Evolutionary conservation across 2,797 vertebrate species (phyloP).

Genomic region (Centropyge bicolor): DNA sequence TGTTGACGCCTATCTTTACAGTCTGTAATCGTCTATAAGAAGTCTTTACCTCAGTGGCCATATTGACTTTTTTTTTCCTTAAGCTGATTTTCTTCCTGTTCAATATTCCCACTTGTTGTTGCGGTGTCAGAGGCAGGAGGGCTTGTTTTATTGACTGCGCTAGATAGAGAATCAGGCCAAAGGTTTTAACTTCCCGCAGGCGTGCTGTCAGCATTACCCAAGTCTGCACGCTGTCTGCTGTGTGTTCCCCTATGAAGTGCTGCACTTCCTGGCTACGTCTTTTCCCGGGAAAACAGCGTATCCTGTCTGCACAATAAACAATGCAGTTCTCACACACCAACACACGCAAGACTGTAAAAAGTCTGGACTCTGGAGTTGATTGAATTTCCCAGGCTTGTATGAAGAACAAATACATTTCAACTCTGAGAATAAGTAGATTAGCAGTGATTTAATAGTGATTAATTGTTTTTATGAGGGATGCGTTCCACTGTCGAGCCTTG

Average conservation of each 20-base stretch:
- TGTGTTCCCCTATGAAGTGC: slow-evolving; percentile 66
- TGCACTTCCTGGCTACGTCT: slow-evolving; percentile 82
- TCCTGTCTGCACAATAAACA: slow-evolving; percentile 87
- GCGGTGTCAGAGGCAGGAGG: slow-evolving; percentile 22
- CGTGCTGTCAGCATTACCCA: slow-evolving; percentile 43
- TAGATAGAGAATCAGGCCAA: slow-evolving; percentile 71
- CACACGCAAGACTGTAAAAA: slow-evolving; percentile 69
- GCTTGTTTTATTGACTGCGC: slow-evolving; percentile 63
- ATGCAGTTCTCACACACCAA: slow-evolving; percentile 85
- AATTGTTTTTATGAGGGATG: slow-evolving; percentile 41
- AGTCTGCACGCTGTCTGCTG: slow-evolving; percentile 66
- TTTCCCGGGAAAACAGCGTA: slow-evolving; percentile 86
- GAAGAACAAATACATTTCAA: slow-evolving; percentile 27
- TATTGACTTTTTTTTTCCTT: slow-evolving; percentile 1
- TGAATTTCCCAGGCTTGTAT: slow-evolving; percentile 63
- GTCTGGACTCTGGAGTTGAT: slow-evolving; percentile 50
- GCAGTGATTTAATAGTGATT: slow-evolving; percentile 31
- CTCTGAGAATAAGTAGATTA: slow-evolving; percentile 40
- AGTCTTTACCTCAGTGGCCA: slow-evolving; percentile 21
- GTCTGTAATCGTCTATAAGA: slow-evolving; percentile 35
- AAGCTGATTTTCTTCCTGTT: slow-evolving; percentile 29
- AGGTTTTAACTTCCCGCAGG: slow-evolving; percentile 68
- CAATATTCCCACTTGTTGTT: slow-evolving; percentile 44
- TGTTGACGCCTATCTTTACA: slow-evolving; percentile 40
- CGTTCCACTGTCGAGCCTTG: slow-evolving; percentile 1